phyloP scores from a whole-genome alignment of 2,113 vertebrate species.

The Rissa tridactyla region DNA sequence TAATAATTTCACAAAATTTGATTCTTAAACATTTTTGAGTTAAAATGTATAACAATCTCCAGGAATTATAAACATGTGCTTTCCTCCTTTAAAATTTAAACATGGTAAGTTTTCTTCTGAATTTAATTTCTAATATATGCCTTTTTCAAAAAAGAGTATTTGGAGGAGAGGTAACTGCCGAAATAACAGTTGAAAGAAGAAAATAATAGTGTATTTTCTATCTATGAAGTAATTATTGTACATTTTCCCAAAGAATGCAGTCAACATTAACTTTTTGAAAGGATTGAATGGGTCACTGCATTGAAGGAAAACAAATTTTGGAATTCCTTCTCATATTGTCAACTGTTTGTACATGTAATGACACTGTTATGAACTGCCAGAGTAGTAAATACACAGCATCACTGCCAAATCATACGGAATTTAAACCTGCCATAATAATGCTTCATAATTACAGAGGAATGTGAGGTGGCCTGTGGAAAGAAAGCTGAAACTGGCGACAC shows the following conservation, averaged over 20 bases:
- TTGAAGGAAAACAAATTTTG: constrained; percentile 1
- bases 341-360: constrained; percentile 10
- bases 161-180: not conserved
- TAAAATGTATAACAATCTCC: not conserved
- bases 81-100: not conserved
- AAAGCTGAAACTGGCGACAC: not conserved
- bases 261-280: not conserved
- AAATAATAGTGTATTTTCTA: not conserved
- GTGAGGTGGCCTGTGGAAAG: not conserved
- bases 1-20: not conserved
- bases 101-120: not conserved
- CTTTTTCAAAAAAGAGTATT: not conserved
- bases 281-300: not conserved
- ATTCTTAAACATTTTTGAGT: not conserved
- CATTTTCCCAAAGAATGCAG: not conserved
- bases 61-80: not conserved
- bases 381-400: not conserved
- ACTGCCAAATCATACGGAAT: not conserved
- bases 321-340: not conserved
- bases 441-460: constrained; percentile 25
- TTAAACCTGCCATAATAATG: not conserved
- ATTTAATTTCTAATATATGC: not conserved
- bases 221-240: not conserved
- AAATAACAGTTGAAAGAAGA: not conserved
- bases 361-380: constrained; percentile 8